Percentiles rank a stretch among this genome's conserved stretches.
Conservation (phyloP, 1,140 invertebrate species). For the Trachymyrmex septentrionalis region DNA sequence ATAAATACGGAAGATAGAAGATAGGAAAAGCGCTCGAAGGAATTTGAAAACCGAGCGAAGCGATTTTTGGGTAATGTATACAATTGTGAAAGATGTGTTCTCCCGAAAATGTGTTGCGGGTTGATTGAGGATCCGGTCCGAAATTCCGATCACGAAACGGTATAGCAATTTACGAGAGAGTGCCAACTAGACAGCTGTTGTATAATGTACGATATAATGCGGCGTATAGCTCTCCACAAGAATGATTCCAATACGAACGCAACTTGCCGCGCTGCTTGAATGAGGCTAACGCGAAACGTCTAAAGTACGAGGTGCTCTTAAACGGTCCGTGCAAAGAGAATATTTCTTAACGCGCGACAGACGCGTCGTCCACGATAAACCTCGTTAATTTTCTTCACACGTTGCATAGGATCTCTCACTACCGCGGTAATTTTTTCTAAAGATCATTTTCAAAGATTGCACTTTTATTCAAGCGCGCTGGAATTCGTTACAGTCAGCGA, state of each 20-base stretch:
- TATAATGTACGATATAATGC: constrained; percentile 59
- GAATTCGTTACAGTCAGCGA: neutral
- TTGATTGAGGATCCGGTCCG: constrained; percentile 4
- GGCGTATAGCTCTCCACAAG: constrained; percentile 29
- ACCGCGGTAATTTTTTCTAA: neutral
- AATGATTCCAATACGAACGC: constrained; percentile 24
- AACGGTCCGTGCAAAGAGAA: neutral
- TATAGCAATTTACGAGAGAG: constrained; percentile 44
- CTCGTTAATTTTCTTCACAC: neutral
- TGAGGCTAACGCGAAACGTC: neutral
- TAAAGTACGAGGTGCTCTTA: neutral
- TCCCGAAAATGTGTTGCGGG: neutral
- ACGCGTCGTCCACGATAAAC: neutral
- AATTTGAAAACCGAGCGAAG: too few species aligned
- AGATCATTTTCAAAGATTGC: neutral
- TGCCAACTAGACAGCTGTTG: constrained; percentile 55
- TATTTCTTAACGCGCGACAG: constrained; percentile 7
- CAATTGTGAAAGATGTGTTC: neutral
- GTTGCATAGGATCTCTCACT: neutral
- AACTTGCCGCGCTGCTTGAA: constrained; percentile 25
- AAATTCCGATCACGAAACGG: constrained; percentile 54
- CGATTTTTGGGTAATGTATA: neutral
- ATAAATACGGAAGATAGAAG: neutral
- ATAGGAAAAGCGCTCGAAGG: neutral
- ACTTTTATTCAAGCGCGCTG: neutral